A percentile compares a stretch with the other conserved stretches of the same genome.
These are phyloP conservation scores for Halcyon smyrnensis DNA, from an alignment of 2,797 vertebrate genomes.

Conservation along the genomic window DNA sequence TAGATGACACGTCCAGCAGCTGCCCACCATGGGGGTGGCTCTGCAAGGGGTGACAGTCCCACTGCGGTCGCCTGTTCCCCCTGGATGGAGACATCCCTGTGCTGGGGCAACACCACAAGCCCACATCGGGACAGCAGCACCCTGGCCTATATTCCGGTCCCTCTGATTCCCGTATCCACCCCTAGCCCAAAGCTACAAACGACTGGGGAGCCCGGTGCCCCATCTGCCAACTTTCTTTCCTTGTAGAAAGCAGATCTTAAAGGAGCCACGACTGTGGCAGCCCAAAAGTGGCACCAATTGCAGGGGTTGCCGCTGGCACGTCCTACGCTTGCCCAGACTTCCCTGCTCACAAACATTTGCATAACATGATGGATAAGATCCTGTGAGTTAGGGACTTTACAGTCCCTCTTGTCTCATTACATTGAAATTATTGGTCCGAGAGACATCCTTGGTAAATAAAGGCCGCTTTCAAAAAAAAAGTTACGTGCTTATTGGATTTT, in stretches of 20 bases:
- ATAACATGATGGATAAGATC: background rate
- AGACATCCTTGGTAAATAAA: background rate
- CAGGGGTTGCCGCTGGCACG: background rate
- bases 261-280: accelerated
- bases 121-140: too few species aligned
- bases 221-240: background rate
- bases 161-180: too few species aligned
- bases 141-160: too few species aligned
- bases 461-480: background rate
- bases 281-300: background rate
- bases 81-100: too few species aligned
- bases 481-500: background rate
- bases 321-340: background rate
- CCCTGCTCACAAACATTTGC: background rate
- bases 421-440: background rate
- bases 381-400: background rate
- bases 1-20: background rate
- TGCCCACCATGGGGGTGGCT: too few species aligned
- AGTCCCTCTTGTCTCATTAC: background rate
- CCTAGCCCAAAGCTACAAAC: background rate
- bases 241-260: background rate
- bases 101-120: too few species aligned
- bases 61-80: too few species aligned
- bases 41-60: too few species aligned
- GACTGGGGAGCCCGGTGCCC: accelerated